phyloP scores from a whole-genome alignment of 2,888 invertebrate species.

The Melolontha melolontha region DNA sequence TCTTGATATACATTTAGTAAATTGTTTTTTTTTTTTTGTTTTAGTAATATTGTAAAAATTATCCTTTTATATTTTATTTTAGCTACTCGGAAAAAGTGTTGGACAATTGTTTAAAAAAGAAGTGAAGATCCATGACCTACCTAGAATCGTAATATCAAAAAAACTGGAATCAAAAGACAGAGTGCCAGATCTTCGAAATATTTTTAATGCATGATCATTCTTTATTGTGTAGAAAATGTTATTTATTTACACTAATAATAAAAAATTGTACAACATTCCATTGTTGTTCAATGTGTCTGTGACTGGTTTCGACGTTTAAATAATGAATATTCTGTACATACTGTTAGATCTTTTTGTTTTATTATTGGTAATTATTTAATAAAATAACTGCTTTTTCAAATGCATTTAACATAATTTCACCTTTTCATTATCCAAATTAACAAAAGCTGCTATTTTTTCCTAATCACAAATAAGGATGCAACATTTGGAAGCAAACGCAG shows the following conservation, averaged over 20 bases:
- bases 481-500: too few species aligned
- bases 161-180: constrained; percentile 58
- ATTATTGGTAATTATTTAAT: constrained; percentile 42
- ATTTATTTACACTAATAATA: constrained; percentile 46
- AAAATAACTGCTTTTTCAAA: constrained; percentile 41
- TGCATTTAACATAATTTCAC: neutral
- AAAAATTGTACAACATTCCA: constrained; percentile 49
- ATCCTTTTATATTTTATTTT: constrained; percentile 53
- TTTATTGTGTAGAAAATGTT: constrained; percentile 38
- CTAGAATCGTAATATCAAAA: constrained; percentile 72
- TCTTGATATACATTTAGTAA: too few species aligned
- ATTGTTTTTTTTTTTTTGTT: too few species aligned
- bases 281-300: constrained; percentile 49
- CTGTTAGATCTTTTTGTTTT: constrained; percentile 45
- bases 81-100: constrained; percentile 86
- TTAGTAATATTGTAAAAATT: too few species aligned
- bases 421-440: too few species aligned
- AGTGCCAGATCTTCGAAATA: constrained; percentile 60
- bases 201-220: constrained; percentile 57
- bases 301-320: constrained; percentile 46
- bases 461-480: too few species aligned
- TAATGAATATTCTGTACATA: constrained; percentile 46
- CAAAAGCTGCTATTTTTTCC: too few species aligned
- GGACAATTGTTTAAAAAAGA: constrained; percentile 91
- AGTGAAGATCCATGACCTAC: constrained; percentile 87